Percentiles rank a stretch among this genome's conserved stretches.
phyloP scores from a whole-genome alignment of 1,140 invertebrate genomes.

The Parapsyche elsis region DNA sequence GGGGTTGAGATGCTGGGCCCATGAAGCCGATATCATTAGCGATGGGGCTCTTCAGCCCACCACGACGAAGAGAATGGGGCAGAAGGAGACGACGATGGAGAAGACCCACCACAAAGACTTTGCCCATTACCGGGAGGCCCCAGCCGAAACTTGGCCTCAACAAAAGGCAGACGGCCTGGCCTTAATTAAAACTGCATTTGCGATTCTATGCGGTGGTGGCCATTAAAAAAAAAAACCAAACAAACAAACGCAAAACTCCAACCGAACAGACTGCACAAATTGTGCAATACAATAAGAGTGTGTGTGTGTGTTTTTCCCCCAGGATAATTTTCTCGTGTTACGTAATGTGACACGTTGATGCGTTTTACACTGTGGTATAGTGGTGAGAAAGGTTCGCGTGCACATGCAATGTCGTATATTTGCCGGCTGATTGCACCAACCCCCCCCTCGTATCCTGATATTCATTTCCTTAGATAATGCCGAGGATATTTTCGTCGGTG shows the following conservation, averaged over 20 bases:
- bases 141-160: slow-evolving; percentile 26
- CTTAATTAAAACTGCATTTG: slow-evolving; percentile 44
- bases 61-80: not conserved
- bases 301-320: no score
- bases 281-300: no score
- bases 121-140: slow-evolving; percentile 18
- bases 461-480: slow-evolving; percentile 32
- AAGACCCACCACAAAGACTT: slow-evolving; percentile 34
- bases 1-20: not conserved
- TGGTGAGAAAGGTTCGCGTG: not conserved
- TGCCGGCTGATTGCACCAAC: slow-evolving; percentile 6
- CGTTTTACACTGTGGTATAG: slow-evolving; percentile 13
- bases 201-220: not conserved
- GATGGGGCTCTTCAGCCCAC: not conserved
- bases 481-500: slow-evolving; percentile 19
- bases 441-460: not conserved
- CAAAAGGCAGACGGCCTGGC: slow-evolving; percentile 23
- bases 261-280: not conserved
- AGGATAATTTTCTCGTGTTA: not conserved
- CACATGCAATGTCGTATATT: slow-evolving; percentile 27
- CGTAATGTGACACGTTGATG: slow-evolving; percentile 21
- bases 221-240: not conserved
- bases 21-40: slow-evolving; percentile 43
- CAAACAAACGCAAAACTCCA: no score
- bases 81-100: not conserved